Conservation (phyloP, 2,888 invertebrate species). For the Drosophila merina region DNA sequence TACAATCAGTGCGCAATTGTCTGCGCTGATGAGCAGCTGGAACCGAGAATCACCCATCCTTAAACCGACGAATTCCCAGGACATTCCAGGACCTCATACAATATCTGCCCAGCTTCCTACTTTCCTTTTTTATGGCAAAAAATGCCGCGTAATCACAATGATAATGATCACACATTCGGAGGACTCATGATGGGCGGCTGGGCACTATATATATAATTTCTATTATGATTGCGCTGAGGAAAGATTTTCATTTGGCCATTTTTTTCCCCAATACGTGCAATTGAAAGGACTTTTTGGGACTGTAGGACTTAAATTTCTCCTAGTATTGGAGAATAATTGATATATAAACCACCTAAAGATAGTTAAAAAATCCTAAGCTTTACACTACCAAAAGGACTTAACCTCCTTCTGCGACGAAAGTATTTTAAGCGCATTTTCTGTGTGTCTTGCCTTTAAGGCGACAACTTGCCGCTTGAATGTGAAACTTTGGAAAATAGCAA, state of each 20-base stretch:
- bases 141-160: conserved; percentile 75
- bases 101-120: conserved; percentile 28
- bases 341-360: too few relatives aligned
- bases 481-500: conserved; percentile 60
- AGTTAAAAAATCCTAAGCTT: too few relatives aligned
- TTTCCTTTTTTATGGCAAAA: conserved; percentile 62
- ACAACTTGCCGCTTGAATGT: conserved; percentile 46
- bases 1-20: conserved; percentile 77
- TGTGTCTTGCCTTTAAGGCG: conserved; percentile 43
- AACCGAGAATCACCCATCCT: conserved; percentile 34
- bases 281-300: background rate
- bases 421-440: conserved; percentile 27
- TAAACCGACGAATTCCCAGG: conserved; percentile 5
- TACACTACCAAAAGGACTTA: conserved; percentile 1
- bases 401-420: conserved; percentile 11
- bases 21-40: conserved; percentile 72
- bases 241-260: conserved; percentile 23
- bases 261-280: background rate
- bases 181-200: conserved; percentile 12
- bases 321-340: too few relatives aligned
- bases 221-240: conserved; percentile 54
- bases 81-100: conserved; percentile 26
- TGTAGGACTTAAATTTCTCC: too few relatives aligned
- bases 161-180: conserved; percentile 64
- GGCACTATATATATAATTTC: conserved; percentile 16